Percentiles rank a stretch among this genome's conserved stretches.
phyloP scores from a whole-genome alignment of 1,140 invertebrate species.

The Leptonema lineaticorne region DNA sequence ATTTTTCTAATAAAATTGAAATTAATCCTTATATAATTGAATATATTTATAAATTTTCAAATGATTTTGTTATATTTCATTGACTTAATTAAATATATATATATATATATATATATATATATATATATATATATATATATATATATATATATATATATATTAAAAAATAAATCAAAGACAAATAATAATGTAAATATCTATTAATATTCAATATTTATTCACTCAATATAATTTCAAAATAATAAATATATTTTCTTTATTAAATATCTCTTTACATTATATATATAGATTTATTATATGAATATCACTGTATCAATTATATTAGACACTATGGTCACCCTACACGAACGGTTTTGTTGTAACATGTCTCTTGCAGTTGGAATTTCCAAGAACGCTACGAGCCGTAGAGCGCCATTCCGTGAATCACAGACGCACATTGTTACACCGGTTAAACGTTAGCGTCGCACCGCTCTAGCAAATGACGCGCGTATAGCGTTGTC shows the following conservation, averaged over 20 bases:
- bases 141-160: no score
- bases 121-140: no score
- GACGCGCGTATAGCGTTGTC: background rate
- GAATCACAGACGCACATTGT: constrained; percentile 8
- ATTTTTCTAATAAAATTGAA: no score
- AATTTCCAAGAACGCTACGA: constrained; percentile 25
- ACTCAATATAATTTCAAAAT: background rate
- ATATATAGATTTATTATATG: background rate
- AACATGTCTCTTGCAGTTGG: constrained; percentile 17
- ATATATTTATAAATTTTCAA: no score
- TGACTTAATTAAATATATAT: no score
- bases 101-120: no score
- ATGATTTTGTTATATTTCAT: no score
- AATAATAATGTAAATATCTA: background rate
- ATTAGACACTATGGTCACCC: background rate
- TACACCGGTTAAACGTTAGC: no score
- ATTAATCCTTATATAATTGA: no score
- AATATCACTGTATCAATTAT: background rate
- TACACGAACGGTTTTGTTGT: background rate
- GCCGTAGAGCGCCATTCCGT: constrained; percentile 17
- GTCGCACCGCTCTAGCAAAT: background rate
- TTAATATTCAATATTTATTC: background rate
- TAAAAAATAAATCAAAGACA: background rate
- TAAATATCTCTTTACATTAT: no score
- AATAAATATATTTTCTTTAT: no score